phyloP scores from a whole-genome alignment of 2,113 vertebrate species.

The Cathartes aura region DNA sequence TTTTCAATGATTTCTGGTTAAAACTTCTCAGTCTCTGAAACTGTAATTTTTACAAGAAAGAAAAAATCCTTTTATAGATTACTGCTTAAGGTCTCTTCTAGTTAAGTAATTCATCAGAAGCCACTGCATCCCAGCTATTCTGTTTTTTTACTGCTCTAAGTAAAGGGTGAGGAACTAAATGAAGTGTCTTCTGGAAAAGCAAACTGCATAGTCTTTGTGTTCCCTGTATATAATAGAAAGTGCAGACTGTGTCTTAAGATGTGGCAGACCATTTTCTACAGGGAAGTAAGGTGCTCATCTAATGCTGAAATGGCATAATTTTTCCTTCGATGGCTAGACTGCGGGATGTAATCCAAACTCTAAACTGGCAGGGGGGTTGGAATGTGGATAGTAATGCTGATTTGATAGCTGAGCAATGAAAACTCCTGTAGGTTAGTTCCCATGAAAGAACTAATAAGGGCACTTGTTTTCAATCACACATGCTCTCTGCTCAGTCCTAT shows the following conservation, averaged over 20 bases:
- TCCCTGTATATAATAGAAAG: neutral
- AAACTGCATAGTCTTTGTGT: neutral
- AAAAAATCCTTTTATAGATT: neutral
- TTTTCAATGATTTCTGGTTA: neutral
- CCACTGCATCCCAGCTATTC: neutral
- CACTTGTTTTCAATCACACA: conserved; percentile 67
- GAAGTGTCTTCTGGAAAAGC: neutral
- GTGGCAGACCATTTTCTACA: neutral
- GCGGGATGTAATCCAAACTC: neutral
- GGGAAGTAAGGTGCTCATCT: neutral
- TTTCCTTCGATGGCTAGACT: neutral
- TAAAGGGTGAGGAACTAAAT: neutral
- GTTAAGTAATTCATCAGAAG: neutral
- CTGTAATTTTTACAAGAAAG: neutral
- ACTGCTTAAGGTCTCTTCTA: neutral
- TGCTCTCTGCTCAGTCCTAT: conserved; percentile 38
- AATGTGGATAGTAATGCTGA: conserved; percentile 21
- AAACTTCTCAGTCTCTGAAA: neutral
- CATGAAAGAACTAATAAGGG: conserved; percentile 59
- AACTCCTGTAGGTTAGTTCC: conserved; percentile 49
- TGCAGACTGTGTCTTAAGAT: neutral
- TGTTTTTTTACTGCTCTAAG: neutral
- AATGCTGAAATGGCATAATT: neutral
- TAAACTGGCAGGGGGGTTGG: neutral
- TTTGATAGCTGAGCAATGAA: conserved; percentile 47